Conservation (phyloP, 1,140 invertebrate genomes). For the Cotesia vestalis region DNA sequence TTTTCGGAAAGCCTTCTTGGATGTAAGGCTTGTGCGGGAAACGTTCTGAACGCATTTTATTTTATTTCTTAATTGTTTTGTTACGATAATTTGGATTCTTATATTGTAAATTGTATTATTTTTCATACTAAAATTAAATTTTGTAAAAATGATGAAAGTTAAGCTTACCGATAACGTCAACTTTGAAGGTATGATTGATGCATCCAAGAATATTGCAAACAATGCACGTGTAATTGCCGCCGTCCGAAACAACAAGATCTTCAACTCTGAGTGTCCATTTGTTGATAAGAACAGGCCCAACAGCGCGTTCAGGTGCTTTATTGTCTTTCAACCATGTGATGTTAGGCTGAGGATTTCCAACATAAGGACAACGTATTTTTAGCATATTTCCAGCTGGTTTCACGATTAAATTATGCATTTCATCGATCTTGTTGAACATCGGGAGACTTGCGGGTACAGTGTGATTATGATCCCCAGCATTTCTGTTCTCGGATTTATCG, state of each 20-base stretch:
- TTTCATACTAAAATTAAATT: neutral
- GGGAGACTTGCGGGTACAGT: conserved; percentile 55
- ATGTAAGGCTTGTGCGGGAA: conserved; percentile 82
- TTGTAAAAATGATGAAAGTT: conserved; percentile 12
- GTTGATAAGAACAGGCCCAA: conserved; percentile 69
- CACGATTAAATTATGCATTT: conserved; percentile 66
- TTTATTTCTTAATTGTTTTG: neutral
- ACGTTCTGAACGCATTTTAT: conserved; percentile 67
- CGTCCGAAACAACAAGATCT: conserved; percentile 79
- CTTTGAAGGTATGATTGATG: conserved; percentile 76
- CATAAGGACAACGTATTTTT: conserved; percentile 72
- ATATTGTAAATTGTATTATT: neutral
- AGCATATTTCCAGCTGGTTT: conserved; percentile 76
- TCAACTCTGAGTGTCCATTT: conserved; percentile 78
- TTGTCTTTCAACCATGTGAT: conserved; percentile 84
- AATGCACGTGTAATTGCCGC: conserved; percentile 86
- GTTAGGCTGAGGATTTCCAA: conserved; percentile 78
- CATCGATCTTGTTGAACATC: conserved; percentile 64
- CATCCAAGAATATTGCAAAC: conserved; percentile 82
- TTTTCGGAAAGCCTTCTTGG: conserved; percentile 79
- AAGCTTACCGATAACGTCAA: conserved; percentile 79
- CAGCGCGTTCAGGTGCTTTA: conserved; percentile 67
- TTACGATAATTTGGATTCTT: conserved; percentile 9
- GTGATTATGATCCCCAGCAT: conserved; percentile 61
- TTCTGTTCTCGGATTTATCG: conserved; percentile 54